phyloP scores from a whole-genome alignment of 2,113 vertebrate species.

The Speoplatyrhinus poulsoni region DNA sequence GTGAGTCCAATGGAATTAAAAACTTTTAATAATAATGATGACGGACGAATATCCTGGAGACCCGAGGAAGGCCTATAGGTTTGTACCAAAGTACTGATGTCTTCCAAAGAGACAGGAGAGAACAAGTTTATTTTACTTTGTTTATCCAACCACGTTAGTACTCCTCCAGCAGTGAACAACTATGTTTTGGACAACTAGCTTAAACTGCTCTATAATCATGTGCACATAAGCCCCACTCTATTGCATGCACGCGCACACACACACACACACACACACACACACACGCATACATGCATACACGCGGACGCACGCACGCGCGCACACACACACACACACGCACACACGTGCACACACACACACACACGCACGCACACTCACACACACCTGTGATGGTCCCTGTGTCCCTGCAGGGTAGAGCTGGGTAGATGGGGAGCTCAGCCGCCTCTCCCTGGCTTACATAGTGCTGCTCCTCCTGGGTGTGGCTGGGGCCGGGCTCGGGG shows the following conservation, averaged over 20 bases:
- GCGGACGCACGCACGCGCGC: background rate
- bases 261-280: background rate
- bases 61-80: too few relatives aligned
- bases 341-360: conserved; percentile 9
- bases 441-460: conserved; percentile 72
- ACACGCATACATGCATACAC: background rate
- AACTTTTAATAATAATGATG: too few relatives aligned
- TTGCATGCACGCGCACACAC: background rate
- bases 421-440: conserved; percentile 27
- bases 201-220: background rate
- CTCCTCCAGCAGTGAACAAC: too few relatives aligned
- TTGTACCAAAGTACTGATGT: too few relatives aligned
- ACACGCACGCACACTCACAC: conserved; percentile 7
- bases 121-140: too few relatives aligned
- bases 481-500: conserved; percentile 35
- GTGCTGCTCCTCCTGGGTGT: conserved; percentile 64
- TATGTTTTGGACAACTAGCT: background rate
- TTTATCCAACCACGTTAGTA: too few relatives aligned
- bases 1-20: too few relatives aligned
- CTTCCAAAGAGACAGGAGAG: too few relatives aligned
- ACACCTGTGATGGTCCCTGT: conserved; percentile 79
- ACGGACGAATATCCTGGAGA: too few relatives aligned
- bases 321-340: background rate
- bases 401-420: conserved; percentile 66
- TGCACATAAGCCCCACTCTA: background rate